Conservation (phyloP, 2,888 invertebrate genomes). For the Schizaphis graminum region DNA sequence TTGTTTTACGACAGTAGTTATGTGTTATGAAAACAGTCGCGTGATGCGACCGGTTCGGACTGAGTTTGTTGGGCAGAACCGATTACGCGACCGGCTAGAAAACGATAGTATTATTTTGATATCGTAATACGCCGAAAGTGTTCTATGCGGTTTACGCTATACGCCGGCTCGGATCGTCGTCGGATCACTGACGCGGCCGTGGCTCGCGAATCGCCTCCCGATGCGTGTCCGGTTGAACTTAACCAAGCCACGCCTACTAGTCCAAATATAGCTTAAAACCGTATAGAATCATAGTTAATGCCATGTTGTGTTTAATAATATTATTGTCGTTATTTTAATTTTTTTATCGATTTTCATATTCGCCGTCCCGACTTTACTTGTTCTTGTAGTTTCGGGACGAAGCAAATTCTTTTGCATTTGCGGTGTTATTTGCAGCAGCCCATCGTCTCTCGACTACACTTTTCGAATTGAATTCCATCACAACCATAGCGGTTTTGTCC, state of each 20-base stretch:
- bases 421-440: background rate
- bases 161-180: background rate
- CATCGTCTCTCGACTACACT: background rate
- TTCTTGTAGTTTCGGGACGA: background rate
- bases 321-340: background rate
- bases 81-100: background rate
- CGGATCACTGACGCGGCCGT: constrained; percentile 20
- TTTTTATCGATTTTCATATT: background rate
- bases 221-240: background rate
- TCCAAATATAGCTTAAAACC: background rate
- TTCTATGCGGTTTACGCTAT: background rate
- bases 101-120: background rate
- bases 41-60: background rate
- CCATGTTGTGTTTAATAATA: too few relatives aligned
- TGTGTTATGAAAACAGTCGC: background rate
- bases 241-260: background rate
- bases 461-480: background rate
- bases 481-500: background rate
- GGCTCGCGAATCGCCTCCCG: background rate
- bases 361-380: background rate
- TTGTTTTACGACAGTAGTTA: background rate
- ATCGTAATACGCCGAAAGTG: background rate
- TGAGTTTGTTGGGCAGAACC: background rate
- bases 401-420: background rate
- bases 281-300: too few relatives aligned